Percentiles rank a stretch among this genome's conserved stretches.
Conservation (phyloP, 2,888 invertebrate genomes). For the Idaea dimidiata region DNA sequence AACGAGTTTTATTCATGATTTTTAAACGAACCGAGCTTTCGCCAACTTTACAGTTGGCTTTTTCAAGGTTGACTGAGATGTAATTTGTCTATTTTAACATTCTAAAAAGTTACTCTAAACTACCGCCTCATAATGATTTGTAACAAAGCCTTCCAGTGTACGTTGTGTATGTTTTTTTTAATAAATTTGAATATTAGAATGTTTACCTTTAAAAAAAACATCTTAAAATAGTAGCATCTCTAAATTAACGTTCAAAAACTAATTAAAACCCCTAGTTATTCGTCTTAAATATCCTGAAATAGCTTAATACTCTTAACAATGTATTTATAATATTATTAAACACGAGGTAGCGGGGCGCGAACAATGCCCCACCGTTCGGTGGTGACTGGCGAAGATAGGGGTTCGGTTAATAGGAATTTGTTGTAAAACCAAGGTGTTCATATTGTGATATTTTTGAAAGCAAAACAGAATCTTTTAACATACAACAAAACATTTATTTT, state of each 20-base stretch:
- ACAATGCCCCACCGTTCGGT: conserved; percentile 18
- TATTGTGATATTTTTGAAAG: background rate
- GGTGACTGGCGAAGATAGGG: background rate
- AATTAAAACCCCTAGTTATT: conserved; percentile 4
- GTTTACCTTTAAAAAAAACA: too few species aligned
- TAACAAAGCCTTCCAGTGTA: too few species aligned
- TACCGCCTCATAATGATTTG: too few species aligned
- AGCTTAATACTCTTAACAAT: conserved; percentile 25
- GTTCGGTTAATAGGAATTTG: background rate
- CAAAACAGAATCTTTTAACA: background rate
- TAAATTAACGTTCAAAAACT: conserved; percentile 11
- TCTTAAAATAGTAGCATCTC: background rate
- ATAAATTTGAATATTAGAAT: too few species aligned
- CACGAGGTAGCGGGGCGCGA: conserved; percentile 20
- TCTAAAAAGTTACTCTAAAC: too few species aligned
- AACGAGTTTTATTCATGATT: too few species aligned
- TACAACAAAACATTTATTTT: too few species aligned
- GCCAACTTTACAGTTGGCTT: too few species aligned
- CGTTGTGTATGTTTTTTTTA: too few species aligned
- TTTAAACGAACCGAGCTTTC: too few species aligned
- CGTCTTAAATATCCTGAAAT: conserved; percentile 11
- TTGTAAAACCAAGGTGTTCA: background rate
- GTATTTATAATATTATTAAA: conserved; percentile 22
- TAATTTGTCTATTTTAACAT: too few species aligned
- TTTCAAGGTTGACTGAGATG: too few species aligned